Base-by-base conservation (phyloP, 2,888 invertebrate genomes). In the Ormyrus rosae region DNA sequence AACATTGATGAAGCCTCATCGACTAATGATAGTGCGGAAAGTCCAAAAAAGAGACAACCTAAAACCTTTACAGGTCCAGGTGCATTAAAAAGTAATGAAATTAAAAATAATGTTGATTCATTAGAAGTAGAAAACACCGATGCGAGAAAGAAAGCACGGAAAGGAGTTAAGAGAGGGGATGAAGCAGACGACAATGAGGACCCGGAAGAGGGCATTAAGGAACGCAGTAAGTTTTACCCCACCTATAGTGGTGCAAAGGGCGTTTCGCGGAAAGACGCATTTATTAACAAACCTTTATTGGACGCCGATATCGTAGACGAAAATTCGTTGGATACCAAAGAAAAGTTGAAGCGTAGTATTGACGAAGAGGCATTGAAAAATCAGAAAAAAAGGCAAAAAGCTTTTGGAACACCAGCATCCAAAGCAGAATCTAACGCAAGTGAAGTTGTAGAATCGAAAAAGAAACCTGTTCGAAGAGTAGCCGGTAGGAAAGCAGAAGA, bases 221-320 rank as follows among this genome's bases (percentile, higher is more conserved):
- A 82, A 6, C 63, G 69, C 5, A 45, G 55, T 9, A 92, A 86
- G 91, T 91, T 2, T 92, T 92, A 82, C 92, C 92, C 85, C 92
- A 93, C 84, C 86, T 92, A 70, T 60, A 34, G 45, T 8, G 65
- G 19, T 91, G 91, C 58, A 91, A 92, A 83, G 91, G 91, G 9
- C 91, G 92, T 5, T n/a, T 83, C 5, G 91, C 90, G 68, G 90
- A 78, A 79, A 34, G 65, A 64, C 13, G 13, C 55, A 6, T 68
- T 51, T 7, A 5, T 53, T 0, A 19, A 8, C 48, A 55, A 55
- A 11, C 19, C 58, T n/a, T 2, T 7, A 19, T 45, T 51, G 50
- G 72, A 85, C 83, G 60, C 87, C 81, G 84, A 88, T 19, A 84
- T 71, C 5, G 48, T 19, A 0, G 89, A 87, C 84, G 72, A 69